phyloP scores from a whole-genome alignment of 2,888 invertebrate genomes.

The Eupeodes latifasciatus region DNA sequence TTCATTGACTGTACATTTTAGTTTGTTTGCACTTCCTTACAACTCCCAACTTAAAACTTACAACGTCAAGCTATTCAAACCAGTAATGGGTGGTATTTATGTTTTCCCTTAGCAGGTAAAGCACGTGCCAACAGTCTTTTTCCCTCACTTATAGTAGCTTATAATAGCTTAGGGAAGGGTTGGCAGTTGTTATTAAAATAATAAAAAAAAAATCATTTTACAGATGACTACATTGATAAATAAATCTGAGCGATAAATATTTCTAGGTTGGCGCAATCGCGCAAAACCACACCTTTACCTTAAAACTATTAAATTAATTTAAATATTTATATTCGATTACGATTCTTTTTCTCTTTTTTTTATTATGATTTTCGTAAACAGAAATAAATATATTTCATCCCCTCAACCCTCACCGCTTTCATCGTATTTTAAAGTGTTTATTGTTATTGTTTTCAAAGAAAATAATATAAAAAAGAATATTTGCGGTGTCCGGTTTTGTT shows the following conservation, averaged over 20 bases:
- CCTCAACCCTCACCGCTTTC: not conserved
- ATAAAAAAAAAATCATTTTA: not conserved
- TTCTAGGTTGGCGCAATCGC: not conserved
- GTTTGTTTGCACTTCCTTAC: too few relatives aligned
- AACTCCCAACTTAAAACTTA: too few relatives aligned
- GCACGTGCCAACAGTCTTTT: slow-evolving; percentile 1
- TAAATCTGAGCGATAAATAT: not conserved
- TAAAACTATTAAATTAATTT: not conserved
- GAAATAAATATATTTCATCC: not conserved
- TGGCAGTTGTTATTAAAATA: not conserved
- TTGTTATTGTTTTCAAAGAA: too few relatives aligned
- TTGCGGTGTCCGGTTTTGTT: not conserved
- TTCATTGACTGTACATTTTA: too few relatives aligned
- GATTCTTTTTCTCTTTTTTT: not conserved
- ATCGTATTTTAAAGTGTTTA: too few relatives aligned
- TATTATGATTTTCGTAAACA: not conserved
- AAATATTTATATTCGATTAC: not conserved
- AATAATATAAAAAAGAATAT: too few relatives aligned
- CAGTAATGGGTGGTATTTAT: not conserved
- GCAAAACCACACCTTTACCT: not conserved
- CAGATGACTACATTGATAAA: not conserved
- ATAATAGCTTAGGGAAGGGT: too few relatives aligned
- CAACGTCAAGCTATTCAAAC: not conserved
- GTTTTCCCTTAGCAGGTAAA: not conserved
- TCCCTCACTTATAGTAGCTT: too few relatives aligned